Evolutionary conservation across 2,888 invertebrate genomes (phyloP).

Genomic region (Heliconius hortense): DNA sequence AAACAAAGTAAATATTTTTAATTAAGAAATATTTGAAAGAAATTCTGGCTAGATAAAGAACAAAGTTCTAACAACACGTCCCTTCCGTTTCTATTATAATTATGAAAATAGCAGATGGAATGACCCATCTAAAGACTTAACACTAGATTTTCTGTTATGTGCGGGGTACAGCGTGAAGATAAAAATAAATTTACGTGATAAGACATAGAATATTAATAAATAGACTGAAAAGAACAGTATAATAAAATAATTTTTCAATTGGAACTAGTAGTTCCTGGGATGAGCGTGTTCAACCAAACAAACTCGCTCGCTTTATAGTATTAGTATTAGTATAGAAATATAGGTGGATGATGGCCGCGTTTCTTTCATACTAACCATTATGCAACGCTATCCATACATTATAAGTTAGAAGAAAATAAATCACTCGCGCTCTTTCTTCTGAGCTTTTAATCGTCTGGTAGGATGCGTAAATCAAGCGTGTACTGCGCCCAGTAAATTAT

Average conservation of each 20-base stretch:
- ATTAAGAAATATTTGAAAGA: too few species aligned
- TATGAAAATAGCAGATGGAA: not conserved
- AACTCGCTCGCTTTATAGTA: not conserved
- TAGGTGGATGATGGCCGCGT: not conserved
- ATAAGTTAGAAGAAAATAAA: conserved; percentile 28
- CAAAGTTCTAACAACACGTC: too few species aligned
- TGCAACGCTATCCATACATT: conserved; percentile 18
- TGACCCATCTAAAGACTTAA: not conserved
- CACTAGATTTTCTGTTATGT: too few species aligned
- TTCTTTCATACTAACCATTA: not conserved
- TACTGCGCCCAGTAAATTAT: conserved; percentile 39
- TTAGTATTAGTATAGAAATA: not conserved
- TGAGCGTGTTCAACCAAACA: not conserved
- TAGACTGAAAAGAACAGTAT: too few species aligned
- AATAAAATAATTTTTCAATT: not conserved
- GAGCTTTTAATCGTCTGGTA: conserved; percentile 31
- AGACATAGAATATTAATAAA: too few species aligned
- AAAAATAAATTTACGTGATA: too few species aligned
- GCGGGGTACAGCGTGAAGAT: too few species aligned
- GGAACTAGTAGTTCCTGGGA: not conserved
- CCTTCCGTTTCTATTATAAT: too few species aligned
- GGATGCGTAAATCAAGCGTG: conserved; percentile 35
- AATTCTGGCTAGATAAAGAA: too few species aligned
- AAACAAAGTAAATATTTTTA: too few species aligned
- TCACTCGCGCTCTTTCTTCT: conserved; percentile 27